Conservation (phyloP, 2,113 vertebrate species). For the Platichthys stellatus region DNA sequence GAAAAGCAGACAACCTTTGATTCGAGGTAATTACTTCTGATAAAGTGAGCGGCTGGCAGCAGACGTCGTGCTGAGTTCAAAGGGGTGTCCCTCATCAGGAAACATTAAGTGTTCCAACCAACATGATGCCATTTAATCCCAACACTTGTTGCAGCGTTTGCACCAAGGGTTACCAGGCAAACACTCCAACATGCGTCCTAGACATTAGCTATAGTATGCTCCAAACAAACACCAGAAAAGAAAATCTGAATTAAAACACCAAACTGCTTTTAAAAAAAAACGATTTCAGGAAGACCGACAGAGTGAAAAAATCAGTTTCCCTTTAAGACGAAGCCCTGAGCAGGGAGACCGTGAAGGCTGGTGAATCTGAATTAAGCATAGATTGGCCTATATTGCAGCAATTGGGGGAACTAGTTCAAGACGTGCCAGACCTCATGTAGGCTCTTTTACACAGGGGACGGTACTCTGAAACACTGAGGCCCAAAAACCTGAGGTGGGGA, state of each 20-base stretch:
- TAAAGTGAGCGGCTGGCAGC: constrained; percentile 56
- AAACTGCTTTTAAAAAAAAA: constrained; percentile 18
- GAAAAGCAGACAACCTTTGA: constrained; percentile 50
- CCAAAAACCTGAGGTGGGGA: not conserved
- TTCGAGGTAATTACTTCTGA: constrained; percentile 61
- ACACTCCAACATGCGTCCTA: constrained; percentile 53
- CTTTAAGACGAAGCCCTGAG: constrained; percentile 60
- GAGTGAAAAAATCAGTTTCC: constrained; percentile 24
- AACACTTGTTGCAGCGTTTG: constrained; percentile 63
- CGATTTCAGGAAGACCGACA: constrained; percentile 18
- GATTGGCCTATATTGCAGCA: constrained; percentile 81
- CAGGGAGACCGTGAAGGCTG: constrained; percentile 54
- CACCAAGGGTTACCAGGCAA: constrained; percentile 69
- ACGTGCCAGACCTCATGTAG: constrained; percentile 67
- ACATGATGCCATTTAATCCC: constrained; percentile 76
- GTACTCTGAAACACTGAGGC: constrained; percentile 32
- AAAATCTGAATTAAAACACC: constrained; percentile 18
- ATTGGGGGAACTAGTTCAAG: constrained; percentile 66
- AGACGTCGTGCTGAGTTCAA: constrained; percentile 65
- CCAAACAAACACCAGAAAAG: constrained; percentile 40
- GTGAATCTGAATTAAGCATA: constrained; percentile 80
- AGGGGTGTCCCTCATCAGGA: constrained; percentile 77
- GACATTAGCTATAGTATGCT: constrained; percentile 44
- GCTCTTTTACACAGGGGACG: constrained; percentile 46
- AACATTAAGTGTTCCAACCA: constrained; percentile 73